Evolutionary conservation across 2,888 invertebrate genomes (phyloP).

Genomic region (Apamea sordens): DNA sequence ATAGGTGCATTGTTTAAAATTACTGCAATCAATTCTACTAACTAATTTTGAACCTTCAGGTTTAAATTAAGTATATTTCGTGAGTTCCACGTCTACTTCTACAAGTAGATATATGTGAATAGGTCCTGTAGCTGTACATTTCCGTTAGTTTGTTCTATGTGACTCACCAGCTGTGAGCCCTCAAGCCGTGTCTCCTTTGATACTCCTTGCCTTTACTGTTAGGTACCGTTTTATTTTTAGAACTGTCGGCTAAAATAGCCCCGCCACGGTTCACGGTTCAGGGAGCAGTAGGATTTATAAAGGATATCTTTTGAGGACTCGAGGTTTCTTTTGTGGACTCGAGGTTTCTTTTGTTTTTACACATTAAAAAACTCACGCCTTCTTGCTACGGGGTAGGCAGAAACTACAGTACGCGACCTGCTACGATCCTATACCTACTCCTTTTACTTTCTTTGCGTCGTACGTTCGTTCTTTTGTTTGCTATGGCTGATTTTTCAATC

Average conservation of each 20-base stretch:
- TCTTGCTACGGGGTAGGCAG: neutral
- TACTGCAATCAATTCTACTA: neutral
- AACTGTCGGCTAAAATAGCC: conserved; percentile 36
- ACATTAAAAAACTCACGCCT: neutral
- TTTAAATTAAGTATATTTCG: no score
- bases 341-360: neutral
- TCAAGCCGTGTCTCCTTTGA: conserved; percentile 45
- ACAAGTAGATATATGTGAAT: neutral
- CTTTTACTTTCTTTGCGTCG: neutral
- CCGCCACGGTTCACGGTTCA: conserved; percentile 17
- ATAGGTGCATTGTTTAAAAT: neutral
- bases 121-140: neutral
- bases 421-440: neutral
- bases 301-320: conserved; percentile 9
- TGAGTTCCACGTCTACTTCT: neutral
- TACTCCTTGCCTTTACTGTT: conserved; percentile 34
- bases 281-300: conserved; percentile 18
- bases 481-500: no score
- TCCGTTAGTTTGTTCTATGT: conserved; percentile 19
- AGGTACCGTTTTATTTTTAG: conserved; percentile 50
- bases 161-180: conserved; percentile 53
- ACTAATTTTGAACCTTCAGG: neutral
- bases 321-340: neutral
- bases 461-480: neutral
- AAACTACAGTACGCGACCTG: neutral